Base-by-base conservation (phyloP, 2,888 invertebrate species). In the Terebella lapidaria region DNA sequence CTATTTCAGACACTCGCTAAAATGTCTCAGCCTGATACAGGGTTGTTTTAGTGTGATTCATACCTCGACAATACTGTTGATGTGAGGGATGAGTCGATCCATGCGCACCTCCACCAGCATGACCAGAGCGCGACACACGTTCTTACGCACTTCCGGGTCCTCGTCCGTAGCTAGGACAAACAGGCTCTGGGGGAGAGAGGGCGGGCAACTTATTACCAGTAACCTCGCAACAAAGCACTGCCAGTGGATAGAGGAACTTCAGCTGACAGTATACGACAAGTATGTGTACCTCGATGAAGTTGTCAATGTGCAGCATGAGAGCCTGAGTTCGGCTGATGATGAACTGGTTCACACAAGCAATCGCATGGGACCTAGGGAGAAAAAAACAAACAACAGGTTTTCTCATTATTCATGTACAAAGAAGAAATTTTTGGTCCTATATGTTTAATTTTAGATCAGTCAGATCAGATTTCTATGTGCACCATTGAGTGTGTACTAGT, bases 261-360 rank as follows among this genome's bases (percentile, higher is more conserved):
- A n/a, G 35, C 18, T 18, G 35, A 35, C 35, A 18, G 35, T 15
- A 35, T 35, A 35, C 10, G 18, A 35, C 35, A 35, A 35, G 42
- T 35, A n/a, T 15, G n/a, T n/a, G 10, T 53, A 80, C 76, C 85
- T 91, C 91, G 78, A 99, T 87, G 80, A 95, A 96, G 56, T 88
- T 83, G 82, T 96, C 94, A 76, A 96, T 94, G 74, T 97, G 92
- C 67, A 89, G 81, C 92, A 94, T 94, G 22, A 99, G 84, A 3
- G 94, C 93, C 79, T 92, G 92, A 46, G 95, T 92, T 71, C 94
- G 86, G 72, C 90, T 90, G 76, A 94, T 90, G 70, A 99, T 95
- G 76, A 99, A 99, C 78, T 95, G 95, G 84, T 99, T 99, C 20
- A 99, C 94, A 84, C 97, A 97, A 46, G 94, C 95, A 76, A 99